Conservation (phyloP, 1,140 invertebrate genomes). For the Drosophila tsacasi region DNA sequence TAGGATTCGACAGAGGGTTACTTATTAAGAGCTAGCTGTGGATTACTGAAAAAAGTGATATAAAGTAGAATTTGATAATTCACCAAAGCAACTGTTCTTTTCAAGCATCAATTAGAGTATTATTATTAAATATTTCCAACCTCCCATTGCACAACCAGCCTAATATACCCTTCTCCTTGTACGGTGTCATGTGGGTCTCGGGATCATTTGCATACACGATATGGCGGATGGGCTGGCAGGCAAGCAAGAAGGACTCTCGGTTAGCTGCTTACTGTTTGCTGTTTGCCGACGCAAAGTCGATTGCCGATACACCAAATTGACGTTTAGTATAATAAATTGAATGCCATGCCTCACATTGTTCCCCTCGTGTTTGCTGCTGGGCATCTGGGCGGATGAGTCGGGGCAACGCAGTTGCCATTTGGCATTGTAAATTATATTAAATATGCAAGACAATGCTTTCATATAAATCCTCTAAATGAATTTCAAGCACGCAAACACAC, state of each 20-base stretch:
- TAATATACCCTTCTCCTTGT: background rate
- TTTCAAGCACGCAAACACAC: conserved; percentile 81
- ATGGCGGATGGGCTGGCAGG: conserved; percentile 36
- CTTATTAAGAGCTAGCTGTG: background rate
- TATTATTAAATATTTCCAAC: no score
- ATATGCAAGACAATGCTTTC: conserved; percentile 80
- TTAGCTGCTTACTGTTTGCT: conserved; percentile 27
- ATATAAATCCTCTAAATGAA: conserved; percentile 81
- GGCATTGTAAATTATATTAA: conserved; percentile 77
- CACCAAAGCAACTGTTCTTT: no score
- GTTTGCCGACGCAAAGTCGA: conserved; percentile 68
- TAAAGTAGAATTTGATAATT: no score
- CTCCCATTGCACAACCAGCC: background rate
- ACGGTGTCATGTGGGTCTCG: conserved; percentile 9
- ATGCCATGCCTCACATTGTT: conserved; percentile 43
- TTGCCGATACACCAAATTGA: conserved; percentile 74
- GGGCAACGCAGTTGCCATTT: conserved; percentile 41
- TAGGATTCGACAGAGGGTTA: conserved; percentile 4
- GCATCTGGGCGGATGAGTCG: conserved; percentile 17
- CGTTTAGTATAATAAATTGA: conserved; percentile 81
- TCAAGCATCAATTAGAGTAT: no score
- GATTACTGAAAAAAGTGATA: no score
- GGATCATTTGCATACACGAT: conserved; percentile 62
- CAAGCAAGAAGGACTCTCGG: conserved; percentile 21
- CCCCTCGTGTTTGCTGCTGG: conserved; percentile 27